Conservation (phyloP, 2,797 vertebrate species). For the Lithobates sylvaticus region DNA sequence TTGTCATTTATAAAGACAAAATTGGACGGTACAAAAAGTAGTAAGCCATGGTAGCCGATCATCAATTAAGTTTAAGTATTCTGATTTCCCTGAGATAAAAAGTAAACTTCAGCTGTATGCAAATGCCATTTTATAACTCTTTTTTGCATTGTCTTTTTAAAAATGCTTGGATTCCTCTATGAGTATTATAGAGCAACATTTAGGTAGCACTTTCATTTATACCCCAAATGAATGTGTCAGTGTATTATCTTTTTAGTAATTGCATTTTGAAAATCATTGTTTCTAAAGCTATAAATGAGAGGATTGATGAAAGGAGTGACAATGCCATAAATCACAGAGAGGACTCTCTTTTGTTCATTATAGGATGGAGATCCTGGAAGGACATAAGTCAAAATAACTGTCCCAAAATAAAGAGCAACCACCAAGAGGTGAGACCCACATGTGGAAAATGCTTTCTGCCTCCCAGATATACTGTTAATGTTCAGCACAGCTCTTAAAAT, state of each 20-base stretch:
- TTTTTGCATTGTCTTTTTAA: too few relatives aligned
- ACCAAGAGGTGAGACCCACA: slow-evolving; percentile 62
- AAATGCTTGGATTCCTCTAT: too few relatives aligned
- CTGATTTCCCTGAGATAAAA: too few relatives aligned
- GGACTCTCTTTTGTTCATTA: slow-evolving; percentile 53
- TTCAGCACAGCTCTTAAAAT: slow-evolving; percentile 55
- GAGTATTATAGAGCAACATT: too few relatives aligned
- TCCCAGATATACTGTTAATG: slow-evolving; percentile 37
- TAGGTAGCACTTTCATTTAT: too few relatives aligned
- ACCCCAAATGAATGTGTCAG: neutral
- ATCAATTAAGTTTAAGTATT: too few relatives aligned
- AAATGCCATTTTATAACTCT: too few relatives aligned
- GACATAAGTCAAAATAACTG: slow-evolving; percentile 61
- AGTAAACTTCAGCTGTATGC: too few relatives aligned
- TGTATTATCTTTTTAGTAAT: neutral
- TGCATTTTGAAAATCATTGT: slow-evolving; percentile 55
- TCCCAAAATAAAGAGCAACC: slow-evolving; percentile 62
- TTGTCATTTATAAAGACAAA: too few relatives aligned
- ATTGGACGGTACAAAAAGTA: too few relatives aligned
- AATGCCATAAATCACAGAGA: slow-evolving; percentile 62
- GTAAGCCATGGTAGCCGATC: too few relatives aligned
- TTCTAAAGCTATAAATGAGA: slow-evolving; percentile 59
- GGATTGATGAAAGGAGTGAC: slow-evolving; percentile 61
- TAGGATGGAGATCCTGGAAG: slow-evolving; percentile 52
- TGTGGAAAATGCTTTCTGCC: slow-evolving; percentile 59